Percentiles rank a stretch among this genome's conserved stretches.
Evolutionary conservation across 37 sponge, comb jelly and placozoan genomes (phyloP).

Genomic region (Geodia barretti): DNA sequence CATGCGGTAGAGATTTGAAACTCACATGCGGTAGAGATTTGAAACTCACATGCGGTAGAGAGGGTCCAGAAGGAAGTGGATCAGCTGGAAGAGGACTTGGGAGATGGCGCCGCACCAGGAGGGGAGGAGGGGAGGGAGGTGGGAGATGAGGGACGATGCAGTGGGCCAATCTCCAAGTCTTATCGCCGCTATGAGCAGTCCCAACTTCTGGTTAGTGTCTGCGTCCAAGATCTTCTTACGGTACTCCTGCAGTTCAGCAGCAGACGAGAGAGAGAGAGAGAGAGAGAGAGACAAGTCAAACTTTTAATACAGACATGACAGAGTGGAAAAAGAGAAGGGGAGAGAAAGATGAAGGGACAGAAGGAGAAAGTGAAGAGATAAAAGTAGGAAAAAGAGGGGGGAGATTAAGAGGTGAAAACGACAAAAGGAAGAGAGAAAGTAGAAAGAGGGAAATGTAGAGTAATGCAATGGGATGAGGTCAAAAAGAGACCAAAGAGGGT

Average conservation of each 20-base stretch:
- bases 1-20: too few relatives aligned
- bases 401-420: neutral
- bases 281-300: neutral
- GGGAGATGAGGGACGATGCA: slow-evolving; percentile 50
- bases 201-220: slow-evolving; percentile 86
- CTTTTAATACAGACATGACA: neutral
- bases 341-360: neutral
- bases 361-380: neutral
- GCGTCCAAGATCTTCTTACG: slow-evolving; percentile 18
- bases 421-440: neutral
- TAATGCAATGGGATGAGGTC: neutral
- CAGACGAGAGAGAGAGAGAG: too few relatives aligned
- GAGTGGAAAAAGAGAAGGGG: neutral
- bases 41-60: slow-evolving; percentile 71
- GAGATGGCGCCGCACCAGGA: slow-evolving; percentile 40
- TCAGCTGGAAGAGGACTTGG: slow-evolving; percentile 43
- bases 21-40: too few relatives aligned
- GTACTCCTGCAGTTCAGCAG: neutral
- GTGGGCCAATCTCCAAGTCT: slow-evolving; percentile 69
- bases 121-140: slow-evolving; percentile 72
- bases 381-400: neutral
- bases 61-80: slow-evolving; percentile 73
- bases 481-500: too few relatives aligned
- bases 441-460: too few relatives aligned
- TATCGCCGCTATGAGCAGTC: slow-evolving; percentile 75